A percentile compares a stretch with the other conserved stretches of the same genome.
Evolutionary conservation across 2,888 invertebrate genomes (phyloP).

Genomic region (Scaptomyza polygonia): DNA sequence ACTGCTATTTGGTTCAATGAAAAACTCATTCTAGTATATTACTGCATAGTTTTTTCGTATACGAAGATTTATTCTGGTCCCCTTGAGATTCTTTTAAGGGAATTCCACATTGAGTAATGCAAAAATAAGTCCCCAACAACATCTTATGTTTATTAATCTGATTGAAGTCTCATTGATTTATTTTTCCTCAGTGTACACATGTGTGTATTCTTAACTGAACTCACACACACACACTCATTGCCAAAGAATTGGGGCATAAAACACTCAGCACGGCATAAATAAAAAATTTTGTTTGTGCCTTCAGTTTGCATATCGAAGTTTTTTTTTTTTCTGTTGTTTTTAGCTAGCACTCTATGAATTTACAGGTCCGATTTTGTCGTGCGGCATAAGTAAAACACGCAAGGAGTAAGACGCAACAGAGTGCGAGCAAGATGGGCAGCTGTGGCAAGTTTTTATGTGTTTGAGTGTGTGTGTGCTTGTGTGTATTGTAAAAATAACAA

Average conservation of each 20-base stretch:
- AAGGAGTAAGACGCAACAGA: conserved; percentile 45
- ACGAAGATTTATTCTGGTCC: too few relatives aligned
- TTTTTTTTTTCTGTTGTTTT: conserved; percentile 2
- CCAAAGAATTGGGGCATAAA: conserved; percentile 71
- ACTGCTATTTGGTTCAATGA: too few relatives aligned
- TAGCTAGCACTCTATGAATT: conserved; percentile 38
- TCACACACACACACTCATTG: conserved; percentile 7
- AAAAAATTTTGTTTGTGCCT: conserved; percentile 67
- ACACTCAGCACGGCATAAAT: conserved; percentile 76
- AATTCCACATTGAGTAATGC: too few relatives aligned
- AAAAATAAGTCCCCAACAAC: too few relatives aligned
- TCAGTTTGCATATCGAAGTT: conserved; percentile 9
- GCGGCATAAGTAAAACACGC: conserved; percentile 68
- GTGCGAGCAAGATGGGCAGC: conserved; percentile 36
- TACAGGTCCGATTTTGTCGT: conserved; percentile 51
- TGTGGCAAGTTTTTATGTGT: conserved; percentile 6
- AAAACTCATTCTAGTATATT: too few relatives aligned
- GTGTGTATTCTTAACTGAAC: conserved; percentile 45
- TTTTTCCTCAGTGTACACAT: neutral
- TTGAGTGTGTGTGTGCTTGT: conserved; percentile 25
- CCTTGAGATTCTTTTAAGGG: too few relatives aligned
- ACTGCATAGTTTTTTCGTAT: too few relatives aligned
- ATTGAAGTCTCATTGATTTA: too few relatives aligned
- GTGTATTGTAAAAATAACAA: conserved; percentile 60
- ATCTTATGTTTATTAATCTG: too few relatives aligned